Conservation (phyloP, 2,797 vertebrate genomes). For the Acanthiza pusilla region DNA sequence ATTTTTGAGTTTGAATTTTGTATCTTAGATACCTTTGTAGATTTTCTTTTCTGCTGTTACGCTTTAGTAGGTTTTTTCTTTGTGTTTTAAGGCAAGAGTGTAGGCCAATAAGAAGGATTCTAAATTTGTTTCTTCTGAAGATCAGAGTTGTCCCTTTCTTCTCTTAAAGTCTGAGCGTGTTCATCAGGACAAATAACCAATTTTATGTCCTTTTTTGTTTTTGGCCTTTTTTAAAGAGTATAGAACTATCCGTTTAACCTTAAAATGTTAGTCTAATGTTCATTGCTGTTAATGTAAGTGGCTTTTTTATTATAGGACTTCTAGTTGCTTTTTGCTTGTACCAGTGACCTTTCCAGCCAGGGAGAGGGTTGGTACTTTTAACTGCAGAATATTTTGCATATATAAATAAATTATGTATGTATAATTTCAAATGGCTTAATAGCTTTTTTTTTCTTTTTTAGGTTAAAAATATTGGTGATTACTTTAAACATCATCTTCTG, state of each 20-base stretch:
- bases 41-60: not conserved
- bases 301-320: not conserved
- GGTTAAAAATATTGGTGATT: constrained; percentile 90
- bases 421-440: not conserved
- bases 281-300: not conserved
- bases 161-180: not conserved
- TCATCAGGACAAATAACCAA: not conserved
- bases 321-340: not conserved
- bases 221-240: not conserved
- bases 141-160: not conserved
- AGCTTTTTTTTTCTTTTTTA: constrained; percentile 51
- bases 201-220: not conserved
- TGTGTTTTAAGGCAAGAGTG: not conserved
- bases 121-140: not conserved
- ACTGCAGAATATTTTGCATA: not conserved
- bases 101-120: not conserved
- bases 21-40: not conserved
- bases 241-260: not conserved
- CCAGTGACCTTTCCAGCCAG: not conserved
- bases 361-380: not conserved
- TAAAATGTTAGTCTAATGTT: not conserved
- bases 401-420: not conserved
- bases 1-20: not conserved
- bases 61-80: not conserved
- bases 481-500: constrained; percentile 93